These are phyloP conservation scores for Malacosoma neustria DNA, from an alignment of 2,888 invertebrate genomes.

Conservation along the genomic window DNA sequence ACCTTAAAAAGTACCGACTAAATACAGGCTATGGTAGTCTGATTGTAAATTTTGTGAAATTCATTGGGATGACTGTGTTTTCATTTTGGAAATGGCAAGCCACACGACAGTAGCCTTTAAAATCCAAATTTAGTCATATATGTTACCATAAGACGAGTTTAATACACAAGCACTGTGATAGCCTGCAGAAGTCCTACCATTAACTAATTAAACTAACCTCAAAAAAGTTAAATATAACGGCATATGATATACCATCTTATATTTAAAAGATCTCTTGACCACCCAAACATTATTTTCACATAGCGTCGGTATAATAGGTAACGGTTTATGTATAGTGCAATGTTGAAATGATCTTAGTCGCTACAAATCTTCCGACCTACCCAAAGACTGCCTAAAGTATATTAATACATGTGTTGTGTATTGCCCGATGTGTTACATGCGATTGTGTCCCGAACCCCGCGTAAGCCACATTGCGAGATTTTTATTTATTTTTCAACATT, in stretches of 20 bases:
- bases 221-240: not conserved
- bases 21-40: no score
- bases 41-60: no score
- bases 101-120: no score
- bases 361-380: slow-evolving; percentile 73
- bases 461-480: slow-evolving; percentile 48
- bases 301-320: slow-evolving; percentile 40
- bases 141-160: no score
- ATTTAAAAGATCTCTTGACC: slow-evolving; percentile 20
- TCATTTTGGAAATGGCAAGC: no score
- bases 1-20: no score
- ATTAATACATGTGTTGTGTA: slow-evolving; percentile 53
- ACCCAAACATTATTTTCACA: slow-evolving; percentile 25
- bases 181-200: no score
- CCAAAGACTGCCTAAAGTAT: slow-evolving; percentile 74
- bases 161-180: no score
- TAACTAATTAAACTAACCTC: no score
- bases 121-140: no score
- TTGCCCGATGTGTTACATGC: slow-evolving; percentile 41
- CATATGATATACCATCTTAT: not conserved
- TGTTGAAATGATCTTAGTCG: slow-evolving; percentile 50
- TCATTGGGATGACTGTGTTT: no score
- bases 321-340: slow-evolving; percentile 40
- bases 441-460: slow-evolving; percentile 50
- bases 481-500: no score